Base-by-base conservation (phyloP, 2,888 invertebrate species). In the Leptodirus hochenwartii region DNA sequence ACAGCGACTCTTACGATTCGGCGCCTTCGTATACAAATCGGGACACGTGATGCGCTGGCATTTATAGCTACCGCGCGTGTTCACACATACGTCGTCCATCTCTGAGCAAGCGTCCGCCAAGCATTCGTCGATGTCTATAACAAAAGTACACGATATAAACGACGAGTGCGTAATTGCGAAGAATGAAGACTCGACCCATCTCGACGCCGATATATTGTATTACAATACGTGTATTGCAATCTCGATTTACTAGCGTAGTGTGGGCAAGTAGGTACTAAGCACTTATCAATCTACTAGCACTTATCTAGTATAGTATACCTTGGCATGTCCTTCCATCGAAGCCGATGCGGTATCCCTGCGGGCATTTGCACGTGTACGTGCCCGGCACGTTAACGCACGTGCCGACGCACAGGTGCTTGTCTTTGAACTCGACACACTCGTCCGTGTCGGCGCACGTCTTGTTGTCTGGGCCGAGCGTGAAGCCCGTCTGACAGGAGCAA, bases 1-100 rank as follows among this genome's bases (percentile, higher is more conserved):
- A n/a, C n/a, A n/a, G 69, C 30, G n/a, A n/a, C 8, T 20, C 8
- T 20, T 8, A 20, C 8, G n/a, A 20, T 20, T 20, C 20, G 8
- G n/a, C n/a, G 8, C 8, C 8, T 20, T 20, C n/a, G 8, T 8
- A 8, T 8, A 20, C n/a, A 20, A 20, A 20, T 20, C 8, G 20
- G 93, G 93, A 50, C 96, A 96, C 25, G 66, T 61, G 37, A 95
- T 79, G 11, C 63, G 63, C 42, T 85, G 82, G 49, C 95, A 96
- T 45, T 84, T 77, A 58, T 70, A 84, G 32, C 79, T 66, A 2
- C 96, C 96, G 34, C 85, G 63, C 1, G 78, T 84, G 54, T 96
- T 96, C 41, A 90, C 74, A 47, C 96, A 96, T 27, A 82, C 69
- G 41, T 78, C 69, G 36, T 79, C 72, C 0, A 64, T 51, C n/a